phyloP scores from a whole-genome alignment of 2,888 invertebrate species.

The Mellilla xanthometata region DNA sequence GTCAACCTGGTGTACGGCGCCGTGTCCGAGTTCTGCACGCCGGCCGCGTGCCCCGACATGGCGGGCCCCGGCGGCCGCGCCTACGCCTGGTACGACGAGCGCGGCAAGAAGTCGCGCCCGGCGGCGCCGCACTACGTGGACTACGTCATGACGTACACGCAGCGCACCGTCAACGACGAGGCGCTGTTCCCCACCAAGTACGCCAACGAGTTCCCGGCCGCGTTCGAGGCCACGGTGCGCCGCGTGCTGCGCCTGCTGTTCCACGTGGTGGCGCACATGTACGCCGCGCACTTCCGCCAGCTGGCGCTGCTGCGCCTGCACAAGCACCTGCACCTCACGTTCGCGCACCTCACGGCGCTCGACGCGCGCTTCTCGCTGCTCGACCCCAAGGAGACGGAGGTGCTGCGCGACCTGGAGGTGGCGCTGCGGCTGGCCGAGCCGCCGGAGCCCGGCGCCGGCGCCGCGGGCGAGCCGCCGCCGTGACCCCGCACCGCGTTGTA shows the following conservation, averaged over 20 bases:
- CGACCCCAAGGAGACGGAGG: conserved; percentile 97
- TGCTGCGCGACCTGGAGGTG: conserved; percentile 26
- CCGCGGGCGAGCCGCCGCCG: conserved; percentile 16
- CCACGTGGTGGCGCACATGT: conserved; percentile 99
- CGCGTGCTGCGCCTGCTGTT: conserved; percentile 98
- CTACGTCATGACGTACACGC: conserved; percentile 99
- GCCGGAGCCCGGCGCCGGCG: conserved; percentile 75
- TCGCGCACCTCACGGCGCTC: conserved; percentile 96
- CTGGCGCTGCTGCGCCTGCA: conserved; percentile 96
- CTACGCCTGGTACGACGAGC: conserved; percentile 99
- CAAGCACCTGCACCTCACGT: conserved; percentile 98
- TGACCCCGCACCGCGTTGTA: conserved; percentile 69
- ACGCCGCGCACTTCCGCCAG: conserved; percentile 98
- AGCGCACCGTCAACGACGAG: conserved; percentile 98
- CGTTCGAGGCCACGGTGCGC: conserved; percentile 96
- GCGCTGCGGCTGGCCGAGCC: conserved; percentile 75
- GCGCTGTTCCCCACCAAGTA: conserved; percentile 99
- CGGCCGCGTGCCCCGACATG: conserved; percentile 98
- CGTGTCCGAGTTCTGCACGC: conserved; percentile 99
- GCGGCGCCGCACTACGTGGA: conserved; percentile 99
- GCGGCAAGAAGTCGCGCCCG: conserved; percentile 98
- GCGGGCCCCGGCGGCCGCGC: conserved; percentile 97
- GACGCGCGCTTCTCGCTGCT: conserved; percentile 94
- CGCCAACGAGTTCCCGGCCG: conserved; percentile 96
- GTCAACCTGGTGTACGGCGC: conserved; percentile 99